These are phyloP conservation scores for Nannoperca australis DNA, from an alignment of 2,797 vertebrate species.

Conservation along the genomic window DNA sequence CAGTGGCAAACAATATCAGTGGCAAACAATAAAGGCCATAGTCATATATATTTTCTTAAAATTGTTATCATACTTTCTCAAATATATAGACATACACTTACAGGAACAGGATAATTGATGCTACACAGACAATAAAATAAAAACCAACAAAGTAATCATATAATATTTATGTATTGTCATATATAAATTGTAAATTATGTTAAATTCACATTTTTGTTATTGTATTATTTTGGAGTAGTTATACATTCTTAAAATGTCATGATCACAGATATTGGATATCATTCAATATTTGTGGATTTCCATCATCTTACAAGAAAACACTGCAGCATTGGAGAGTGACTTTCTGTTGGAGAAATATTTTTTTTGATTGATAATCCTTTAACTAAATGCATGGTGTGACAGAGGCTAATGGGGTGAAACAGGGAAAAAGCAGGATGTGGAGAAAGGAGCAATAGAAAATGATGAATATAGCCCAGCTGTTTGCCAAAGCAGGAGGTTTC, in stretches of 20 bases:
- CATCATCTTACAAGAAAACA: constrained; percentile 32
- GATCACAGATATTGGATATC: constrained; percentile 17
- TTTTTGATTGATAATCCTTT: constrained; percentile 72
- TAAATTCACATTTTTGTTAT: neutral
- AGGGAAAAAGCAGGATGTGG: constrained; percentile 41
- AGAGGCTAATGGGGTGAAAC: constrained; percentile 67
- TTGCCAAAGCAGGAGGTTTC: constrained; percentile 73
- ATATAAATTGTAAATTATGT: neutral
- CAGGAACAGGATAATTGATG: neutral
- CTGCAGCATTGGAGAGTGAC: constrained; percentile 34
- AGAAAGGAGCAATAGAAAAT: constrained; percentile 66
- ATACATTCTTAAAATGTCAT: neutral
- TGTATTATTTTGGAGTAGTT: neutral
- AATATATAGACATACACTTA: neutral
- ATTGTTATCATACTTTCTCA: neutral
- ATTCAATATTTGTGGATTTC: constrained; percentile 24
- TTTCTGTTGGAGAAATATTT: constrained; percentile 43
- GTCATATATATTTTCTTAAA: neutral
- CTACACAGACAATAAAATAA: neutral
- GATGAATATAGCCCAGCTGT: constrained; percentile 76
- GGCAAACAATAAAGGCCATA: neutral
- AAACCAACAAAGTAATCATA: neutral
- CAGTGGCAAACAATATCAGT: neutral
- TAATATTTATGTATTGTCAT: neutral
- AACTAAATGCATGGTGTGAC: constrained; percentile 54